A percentile compares a stretch with the other conserved stretches of the same genome.
These are phyloP conservation scores for Ophion obscuratus DNA, from an alignment of 2,888 invertebrate genomes.

Conservation along the genomic window DNA sequence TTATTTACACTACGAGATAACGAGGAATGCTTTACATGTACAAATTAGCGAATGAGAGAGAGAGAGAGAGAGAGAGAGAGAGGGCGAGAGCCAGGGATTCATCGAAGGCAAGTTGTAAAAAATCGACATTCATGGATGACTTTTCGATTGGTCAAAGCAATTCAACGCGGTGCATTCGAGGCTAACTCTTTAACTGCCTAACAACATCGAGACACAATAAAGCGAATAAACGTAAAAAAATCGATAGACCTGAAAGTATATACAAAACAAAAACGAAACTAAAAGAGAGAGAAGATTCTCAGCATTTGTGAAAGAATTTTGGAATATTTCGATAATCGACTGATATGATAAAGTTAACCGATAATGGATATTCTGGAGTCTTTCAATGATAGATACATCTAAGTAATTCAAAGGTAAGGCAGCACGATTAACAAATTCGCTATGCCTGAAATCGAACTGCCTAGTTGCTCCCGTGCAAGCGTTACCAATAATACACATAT, in stretches of 20 bases:
- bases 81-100: constrained; percentile 26
- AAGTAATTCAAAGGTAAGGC: too few relatives aligned
- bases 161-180: neutral
- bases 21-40: constrained; percentile 76
- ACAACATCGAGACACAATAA: constrained; percentile 8
- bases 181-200: neutral
- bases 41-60: constrained; percentile 54
- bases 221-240: constrained; percentile 9
- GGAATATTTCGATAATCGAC: constrained; percentile 2
- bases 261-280: too few relatives aligned
- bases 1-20: constrained; percentile 83
- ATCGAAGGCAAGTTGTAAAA: neutral
- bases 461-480: too few relatives aligned
- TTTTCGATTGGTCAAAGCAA: neutral
- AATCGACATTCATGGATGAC: neutral
- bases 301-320: constrained; percentile 31
- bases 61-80: constrained; percentile 34
- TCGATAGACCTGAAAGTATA: neutral
- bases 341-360: too few relatives aligned
- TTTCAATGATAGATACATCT: too few relatives aligned
- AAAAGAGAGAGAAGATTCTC: constrained; percentile 18
- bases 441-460: too few relatives aligned
- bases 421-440: too few relatives aligned
- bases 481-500: too few relatives aligned
- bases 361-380: too few relatives aligned